phyloP scores from a whole-genome alignment of 2,797 vertebrate genomes.

The Emydoidea blandingii region DNA sequence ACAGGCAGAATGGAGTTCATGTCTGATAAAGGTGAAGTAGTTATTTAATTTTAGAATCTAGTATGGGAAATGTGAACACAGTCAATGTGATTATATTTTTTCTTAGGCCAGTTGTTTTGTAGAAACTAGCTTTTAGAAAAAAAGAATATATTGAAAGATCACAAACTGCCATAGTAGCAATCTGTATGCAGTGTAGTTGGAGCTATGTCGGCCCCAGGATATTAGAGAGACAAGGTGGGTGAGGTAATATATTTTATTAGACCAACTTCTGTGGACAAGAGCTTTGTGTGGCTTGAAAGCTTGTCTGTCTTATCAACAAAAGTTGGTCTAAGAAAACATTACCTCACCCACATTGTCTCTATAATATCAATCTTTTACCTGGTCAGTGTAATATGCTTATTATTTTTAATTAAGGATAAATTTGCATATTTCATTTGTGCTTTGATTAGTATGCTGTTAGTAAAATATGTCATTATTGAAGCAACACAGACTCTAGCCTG shows the following conservation, averaged over 20 bases:
- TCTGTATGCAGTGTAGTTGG: background rate
- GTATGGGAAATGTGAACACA: background rate
- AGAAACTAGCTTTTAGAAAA: background rate
- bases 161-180: background rate
- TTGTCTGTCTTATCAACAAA: background rate
- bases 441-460: slow-evolving; percentile 24
- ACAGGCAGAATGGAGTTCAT: background rate
- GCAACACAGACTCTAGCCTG: slow-evolving; percentile 18
- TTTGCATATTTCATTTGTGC: background rate
- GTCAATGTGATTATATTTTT: background rate
- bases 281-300: background rate
- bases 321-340: background rate
- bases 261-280: background rate
- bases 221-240: background rate
- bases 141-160: background rate
- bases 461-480: background rate
- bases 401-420: background rate
- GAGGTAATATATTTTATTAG: background rate
- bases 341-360: background rate
- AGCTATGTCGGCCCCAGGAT: background rate
- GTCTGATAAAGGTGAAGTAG: background rate
- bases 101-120: background rate
- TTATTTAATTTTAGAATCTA: background rate
- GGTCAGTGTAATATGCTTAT: background rate
- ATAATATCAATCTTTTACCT: background rate